These are phyloP conservation scores for Silurus lanzhouensis DNA, from an alignment of 2,797 vertebrate genomes.

Conservation along the genomic window DNA sequence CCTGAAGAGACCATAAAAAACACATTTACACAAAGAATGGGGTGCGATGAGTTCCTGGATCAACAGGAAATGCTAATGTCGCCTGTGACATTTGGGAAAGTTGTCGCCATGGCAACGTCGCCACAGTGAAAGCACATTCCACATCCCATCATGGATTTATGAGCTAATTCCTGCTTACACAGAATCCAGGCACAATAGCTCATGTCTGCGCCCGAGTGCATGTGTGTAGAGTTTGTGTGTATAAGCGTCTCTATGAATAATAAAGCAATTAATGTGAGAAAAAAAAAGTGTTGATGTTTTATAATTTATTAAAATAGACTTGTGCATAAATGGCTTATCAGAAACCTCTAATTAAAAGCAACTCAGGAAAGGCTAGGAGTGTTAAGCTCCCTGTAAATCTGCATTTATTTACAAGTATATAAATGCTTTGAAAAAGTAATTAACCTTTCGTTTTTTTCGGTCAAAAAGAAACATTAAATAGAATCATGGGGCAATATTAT, in stretches of 20 bases:
- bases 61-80: constrained; percentile 54
- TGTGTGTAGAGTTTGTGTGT: not conserved
- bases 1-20: constrained; percentile 32
- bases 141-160: constrained; percentile 53
- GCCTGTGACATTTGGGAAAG: constrained; percentile 56
- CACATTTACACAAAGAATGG: constrained; percentile 43
- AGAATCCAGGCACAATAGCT: constrained; percentile 46
- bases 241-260: not conserved
- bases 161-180: constrained; percentile 50
- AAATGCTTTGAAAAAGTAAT: constrained; percentile 27
- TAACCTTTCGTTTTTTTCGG: not conserved
- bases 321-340: not conserved
- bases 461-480: not conserved
- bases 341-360: not conserved
- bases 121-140: constrained; percentile 45
- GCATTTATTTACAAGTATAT: constrained; percentile 25
- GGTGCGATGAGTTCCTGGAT: constrained; percentile 50
- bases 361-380: not conserved
- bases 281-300: not conserved
- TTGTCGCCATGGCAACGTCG: constrained; percentile 56
- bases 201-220: not conserved
- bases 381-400: not conserved
- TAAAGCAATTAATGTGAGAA: not conserved
- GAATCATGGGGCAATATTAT: not conserved
- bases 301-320: not conserved